These are phyloP conservation scores for Tyrophagus putrescentiae DNA, from an alignment of 1,140 invertebrate genomes.

Conservation along the genomic window DNA sequence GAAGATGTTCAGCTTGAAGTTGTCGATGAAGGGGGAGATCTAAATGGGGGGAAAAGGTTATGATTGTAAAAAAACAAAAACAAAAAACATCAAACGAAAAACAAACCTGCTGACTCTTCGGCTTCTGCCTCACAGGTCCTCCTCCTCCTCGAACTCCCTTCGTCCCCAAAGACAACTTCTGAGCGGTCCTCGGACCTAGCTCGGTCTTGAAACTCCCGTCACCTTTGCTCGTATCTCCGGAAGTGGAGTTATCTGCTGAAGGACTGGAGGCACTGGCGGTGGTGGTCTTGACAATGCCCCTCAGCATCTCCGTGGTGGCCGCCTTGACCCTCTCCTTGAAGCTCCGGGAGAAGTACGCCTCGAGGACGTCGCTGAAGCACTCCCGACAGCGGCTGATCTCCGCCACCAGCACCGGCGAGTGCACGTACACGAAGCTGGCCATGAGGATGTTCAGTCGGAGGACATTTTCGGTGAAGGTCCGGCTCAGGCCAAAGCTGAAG, in stretches of 20 bases:
- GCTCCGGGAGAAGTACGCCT: constrained; percentile 49
- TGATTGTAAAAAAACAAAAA: too few relatives aligned
- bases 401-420: constrained; percentile 66
- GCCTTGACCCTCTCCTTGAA: constrained; percentile 64
- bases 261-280: not conserved
- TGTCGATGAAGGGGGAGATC: constrained; percentile 11
- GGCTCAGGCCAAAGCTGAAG: constrained; percentile 5
- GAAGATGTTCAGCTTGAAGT: constrained; percentile 45
- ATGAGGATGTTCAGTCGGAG: constrained; percentile 50
- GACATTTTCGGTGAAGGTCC: constrained; percentile 22
- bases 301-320: constrained; percentile 82
- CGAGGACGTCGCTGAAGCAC: constrained; percentile 39
- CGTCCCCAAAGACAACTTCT: too few relatives aligned
- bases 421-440: constrained; percentile 83
- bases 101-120: too few relatives aligned
- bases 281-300: constrained; percentile 51
- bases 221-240: too few relatives aligned
- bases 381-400: constrained; percentile 64
- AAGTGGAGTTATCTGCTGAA: too few relatives aligned
- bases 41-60: too few relatives aligned
- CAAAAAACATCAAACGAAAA: too few relatives aligned
- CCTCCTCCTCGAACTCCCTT: too few relatives aligned
- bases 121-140: too few relatives aligned
- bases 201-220: too few relatives aligned
- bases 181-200: too few relatives aligned